Conservation (phyloP, 1,140 invertebrate species). For the Drosophila leontia region DNA sequence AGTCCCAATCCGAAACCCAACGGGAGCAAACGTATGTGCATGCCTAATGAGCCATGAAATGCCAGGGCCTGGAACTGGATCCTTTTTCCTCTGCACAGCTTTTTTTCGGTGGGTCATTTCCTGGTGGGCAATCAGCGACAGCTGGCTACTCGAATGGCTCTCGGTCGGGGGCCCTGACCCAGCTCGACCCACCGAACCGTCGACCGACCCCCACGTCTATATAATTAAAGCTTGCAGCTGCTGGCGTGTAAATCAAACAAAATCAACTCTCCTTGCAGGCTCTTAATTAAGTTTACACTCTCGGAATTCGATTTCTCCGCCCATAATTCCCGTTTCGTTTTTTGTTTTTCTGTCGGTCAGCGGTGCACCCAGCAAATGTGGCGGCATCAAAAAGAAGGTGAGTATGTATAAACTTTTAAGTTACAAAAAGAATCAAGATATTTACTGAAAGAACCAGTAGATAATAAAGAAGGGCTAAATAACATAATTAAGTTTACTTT, state of each 20-base stretch:
- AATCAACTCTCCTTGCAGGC: constrained; percentile 67
- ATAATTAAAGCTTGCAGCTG: constrained; percentile 63
- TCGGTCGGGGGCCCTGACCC: constrained; percentile 30
- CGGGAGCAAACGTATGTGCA: constrained; percentile 69
- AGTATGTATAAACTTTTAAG: not conserved
- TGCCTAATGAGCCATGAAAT: constrained; percentile 82
- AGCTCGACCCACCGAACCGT: constrained; percentile 37
- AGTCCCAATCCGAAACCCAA: constrained; percentile 11
- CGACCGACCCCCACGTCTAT: constrained; percentile 12
- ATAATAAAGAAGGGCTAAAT: too few relatives aligned
- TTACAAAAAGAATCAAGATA: not conserved
- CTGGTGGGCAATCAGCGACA: constrained; percentile 72
- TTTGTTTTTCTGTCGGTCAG: constrained; percentile 20
- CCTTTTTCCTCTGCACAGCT: constrained; percentile 13
- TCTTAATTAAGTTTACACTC: constrained; percentile 82
- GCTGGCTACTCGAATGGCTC: constrained; percentile 44
- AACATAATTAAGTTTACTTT: not conserved
- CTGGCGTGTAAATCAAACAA: constrained; percentile 79
- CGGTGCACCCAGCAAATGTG: constrained; percentile 33
- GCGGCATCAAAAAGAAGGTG: constrained; percentile 3
- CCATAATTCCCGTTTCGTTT: constrained; percentile 52
- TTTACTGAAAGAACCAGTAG: not conserved
- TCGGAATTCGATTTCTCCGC: constrained; percentile 69
- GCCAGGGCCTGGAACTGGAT: constrained; percentile 40
- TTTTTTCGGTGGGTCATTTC: constrained; percentile 46